Evolutionary conservation across 2,888 invertebrate species (phyloP), one percentile per base, ranked within the genome.

Genomic region (Melanchra persicariae): DNA sequence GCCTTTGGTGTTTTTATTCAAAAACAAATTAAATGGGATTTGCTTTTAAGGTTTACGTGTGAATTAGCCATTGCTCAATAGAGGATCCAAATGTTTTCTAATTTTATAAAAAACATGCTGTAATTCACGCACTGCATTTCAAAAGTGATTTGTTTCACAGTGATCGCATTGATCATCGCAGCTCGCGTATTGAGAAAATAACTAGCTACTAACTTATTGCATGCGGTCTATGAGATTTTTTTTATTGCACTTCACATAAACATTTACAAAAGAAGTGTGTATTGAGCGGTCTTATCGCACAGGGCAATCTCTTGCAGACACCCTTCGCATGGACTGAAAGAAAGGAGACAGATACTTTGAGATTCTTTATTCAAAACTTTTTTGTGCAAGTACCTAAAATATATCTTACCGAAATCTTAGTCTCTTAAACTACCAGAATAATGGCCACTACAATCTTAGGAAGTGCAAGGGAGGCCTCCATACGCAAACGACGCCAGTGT

Each of bases 401-500:
- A n/a, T n/a, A n/a, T n/a, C 12, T 43, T 43, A 45, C 6, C 17
- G 0, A 15, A n/a, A n/a, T n/a, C n/a, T n/a, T n/a, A 45, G 22
- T 61, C 26, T 73, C 67, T 22, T 1, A 10, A 22, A 45, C 7
- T 30, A 58, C n/a, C 2, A 1, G n/a, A 70, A 57, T 26, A 9
- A 71, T 82, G 58, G 79, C 15, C 70, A 80, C 74, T 9, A 9
- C 19, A 74, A 24, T 34, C 17, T 24, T 59, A 71, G 71, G 61
- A 79, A 72, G 59, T 72, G 67, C 63, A 67, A 58, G 40, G 47
- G 43, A 30, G 70, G 68, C 37, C 65, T 45, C 71, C 65, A 77
- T 63, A 80, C 67, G 69, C 75, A 66, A 84, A 84, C 71, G 49
- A 45, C 71, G 58, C 19, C n/a, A 7, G 49, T 71, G 81, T 70